A percentile compares a stretch with the other conserved stretches of the same genome.
Conservation (phyloP, 2,888 invertebrate genomes). For the Hoplodrina ambigua region DNA sequence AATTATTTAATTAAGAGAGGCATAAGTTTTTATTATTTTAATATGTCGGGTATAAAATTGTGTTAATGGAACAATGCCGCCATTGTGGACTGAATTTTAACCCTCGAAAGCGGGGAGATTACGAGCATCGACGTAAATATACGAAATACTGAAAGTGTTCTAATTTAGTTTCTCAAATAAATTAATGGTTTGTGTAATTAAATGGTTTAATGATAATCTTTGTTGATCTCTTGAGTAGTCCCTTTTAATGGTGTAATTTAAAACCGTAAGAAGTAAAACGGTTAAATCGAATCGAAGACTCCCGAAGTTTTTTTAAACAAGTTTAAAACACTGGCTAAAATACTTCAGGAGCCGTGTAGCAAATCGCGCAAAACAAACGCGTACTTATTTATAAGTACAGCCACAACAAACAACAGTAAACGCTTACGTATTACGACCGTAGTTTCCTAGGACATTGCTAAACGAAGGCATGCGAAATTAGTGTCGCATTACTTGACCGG, state of each 20-base stretch:
- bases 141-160: conserved; percentile 72
- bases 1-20: conserved; percentile 91
- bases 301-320: neutral
- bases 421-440: conserved; percentile 56
- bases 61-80: conserved; percentile 88
- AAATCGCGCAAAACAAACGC: conserved; percentile 38
- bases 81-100: conserved; percentile 82
- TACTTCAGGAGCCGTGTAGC: neutral
- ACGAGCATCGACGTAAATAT: conserved; percentile 79
- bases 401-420: conserved; percentile 54
- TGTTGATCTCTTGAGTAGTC: conserved; percentile 54
- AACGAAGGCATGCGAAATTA: conserved; percentile 71
- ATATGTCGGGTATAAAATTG: conserved; percentile 90
- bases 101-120: conserved; percentile 79
- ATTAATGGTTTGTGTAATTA: conserved; percentile 69
- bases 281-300: conserved; percentile 4
- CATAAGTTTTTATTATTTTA: conserved; percentile 91
- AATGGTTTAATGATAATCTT: conserved; percentile 65
- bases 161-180: conserved; percentile 73
- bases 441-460: conserved; percentile 61
- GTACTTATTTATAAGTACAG: conserved; percentile 45
- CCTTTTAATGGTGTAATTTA: conserved; percentile 44
- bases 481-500: conserved; percentile 70
- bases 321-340: conserved; percentile 16
- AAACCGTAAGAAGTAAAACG: conserved; percentile 30